Evolutionary conservation across 2,113 vertebrate genomes (phyloP), one percentile per base, ranked within the genome.

Genomic region (Chloebia gouldiae): DNA sequence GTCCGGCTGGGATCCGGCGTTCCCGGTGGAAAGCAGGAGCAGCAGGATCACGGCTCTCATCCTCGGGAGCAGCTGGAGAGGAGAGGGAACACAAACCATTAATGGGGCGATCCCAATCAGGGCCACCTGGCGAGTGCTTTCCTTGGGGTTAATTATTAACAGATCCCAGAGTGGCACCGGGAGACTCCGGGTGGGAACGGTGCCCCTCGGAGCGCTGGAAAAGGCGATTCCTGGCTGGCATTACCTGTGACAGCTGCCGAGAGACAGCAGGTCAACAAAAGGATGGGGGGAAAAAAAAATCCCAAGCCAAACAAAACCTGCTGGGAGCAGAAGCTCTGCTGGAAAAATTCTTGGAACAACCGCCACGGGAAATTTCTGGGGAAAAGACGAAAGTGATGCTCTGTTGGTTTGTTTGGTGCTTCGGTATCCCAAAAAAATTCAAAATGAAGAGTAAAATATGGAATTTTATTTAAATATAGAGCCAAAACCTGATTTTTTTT

Each of bases 91-190:
- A 73, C 86, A 15, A 77, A 44, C 40, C 6, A 85, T 94, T 88
- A 92, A 40, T 9, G 5, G 0, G 15, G 37, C 1, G 45, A 81
- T 85, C 71, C 63, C 39, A 19, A 68, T 35, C 85, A 9, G 31
- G 71, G 66, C 90, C 92, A 96, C 51, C 90, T 95, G 93, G 81
- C 72, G 14, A 45, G 66, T 63, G 71, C 21, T 24, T 54, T 71
- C 60, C 57, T 71, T 11, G 30, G 51, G 85, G 49, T 94, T 94
- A 96, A 95, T 95, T 2, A 77, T 95, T 95, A 72, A 73, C 77
- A 33, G 54, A 24, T 16, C 69, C 45, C 3, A 37, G 47, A 51
- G 86, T 7, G 77, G 86, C 76, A 40, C 42, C 69, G 25, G 90
- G 95, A 94, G 75, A 50, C 42, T 79, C 92, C 30, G 10, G 78